Base-by-base conservation (phyloP, 1,140 invertebrate species). In the Sycophila sp. region DNA sequence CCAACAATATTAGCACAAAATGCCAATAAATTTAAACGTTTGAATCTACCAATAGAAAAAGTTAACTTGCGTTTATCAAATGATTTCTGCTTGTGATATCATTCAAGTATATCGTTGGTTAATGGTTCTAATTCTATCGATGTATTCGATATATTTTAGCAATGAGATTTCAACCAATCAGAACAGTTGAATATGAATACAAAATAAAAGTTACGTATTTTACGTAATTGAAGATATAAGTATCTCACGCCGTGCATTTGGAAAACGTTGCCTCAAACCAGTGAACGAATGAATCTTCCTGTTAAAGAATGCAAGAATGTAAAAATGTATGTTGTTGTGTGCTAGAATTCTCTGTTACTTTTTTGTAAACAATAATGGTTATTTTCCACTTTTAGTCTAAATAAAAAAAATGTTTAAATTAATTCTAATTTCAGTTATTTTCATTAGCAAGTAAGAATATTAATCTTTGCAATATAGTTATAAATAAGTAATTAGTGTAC, bases 371-470 rank as follows among this genome's bases (percentile, higher is more conserved):
- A 72, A 75, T 76, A 73, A 59, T 66, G 58, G 80, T 80, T 78
- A 78, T 80, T 80, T 80, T 80, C 34, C 65, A 75, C 73, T 72
- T 75, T 77, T 77, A 77, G 68, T 75, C 51, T 74, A 66, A 80
- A 80, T 80, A 81, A 80, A 80, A 64, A n/a, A 38, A 73, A 76
- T 69, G 69, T 78, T 75, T 72, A 73, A 79, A 78, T 69, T 73
- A 74, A 13, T 32, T 10, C 1, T 6, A 62, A 13, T 62, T 42
- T 28, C 28, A 10, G 26, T 26, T 24, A 28, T 56, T 56, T 19
- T 34, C 32, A 42, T 38, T 22, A 66, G 19, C 45, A 45, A 72
- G 11, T 66, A 53, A 36, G 68, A 40, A n/a, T 19, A 28, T 60
- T 62, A 65, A 56, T n/a, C 38, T 56, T 51, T 60, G 34, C 4